phyloP scores from a whole-genome alignment of 1,140 invertebrate species.

The Arion vulgaris region DNA sequence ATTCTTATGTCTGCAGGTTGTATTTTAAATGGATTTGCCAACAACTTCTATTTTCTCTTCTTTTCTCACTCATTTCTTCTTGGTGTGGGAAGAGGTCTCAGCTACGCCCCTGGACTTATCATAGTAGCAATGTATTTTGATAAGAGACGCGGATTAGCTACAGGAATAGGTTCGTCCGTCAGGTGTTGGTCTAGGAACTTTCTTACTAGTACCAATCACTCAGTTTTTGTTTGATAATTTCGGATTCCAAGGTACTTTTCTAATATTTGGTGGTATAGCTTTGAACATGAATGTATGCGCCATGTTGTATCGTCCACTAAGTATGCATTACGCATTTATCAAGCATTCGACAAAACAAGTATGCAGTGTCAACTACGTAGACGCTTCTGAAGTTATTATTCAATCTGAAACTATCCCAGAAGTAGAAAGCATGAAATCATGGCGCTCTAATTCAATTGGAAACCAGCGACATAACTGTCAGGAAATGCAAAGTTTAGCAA shows the following conservation, averaged over 20 bases:
- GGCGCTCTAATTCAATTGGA: background rate
- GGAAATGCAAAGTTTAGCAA: background rate
- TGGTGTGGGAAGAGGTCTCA: conserved; percentile 44
- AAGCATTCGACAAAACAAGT: background rate
- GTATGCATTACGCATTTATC: conserved; percentile 48
- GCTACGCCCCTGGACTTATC: conserved; percentile 54
- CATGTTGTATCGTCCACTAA: conserved; percentile 52
- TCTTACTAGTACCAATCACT: conserved; percentile 65
- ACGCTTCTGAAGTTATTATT: background rate
- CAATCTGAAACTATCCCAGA: background rate
- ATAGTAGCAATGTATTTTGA: conserved; percentile 66
- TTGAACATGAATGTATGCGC: conserved; percentile 46
- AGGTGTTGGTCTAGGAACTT: conserved; percentile 67
- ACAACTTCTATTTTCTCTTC: conserved; percentile 83
- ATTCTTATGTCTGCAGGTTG: conserved; percentile 83
- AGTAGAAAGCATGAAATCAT: background rate
- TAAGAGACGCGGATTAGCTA: conserved; percentile 56
- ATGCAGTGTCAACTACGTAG: background rate
- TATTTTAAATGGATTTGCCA: conserved; percentile 83
- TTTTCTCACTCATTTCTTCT: conserved; percentile 86
- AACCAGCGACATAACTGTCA: background rate
- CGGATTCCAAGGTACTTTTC: conserved; percentile 41
- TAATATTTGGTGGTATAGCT: conserved; percentile 43
- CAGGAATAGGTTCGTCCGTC: conserved; percentile 67
- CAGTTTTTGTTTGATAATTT: conserved; percentile 55